These are phyloP conservation scores for Delphinus delphis DNA, from an alignment of 2,113 vertebrate species.

Conservation along the genomic window DNA sequence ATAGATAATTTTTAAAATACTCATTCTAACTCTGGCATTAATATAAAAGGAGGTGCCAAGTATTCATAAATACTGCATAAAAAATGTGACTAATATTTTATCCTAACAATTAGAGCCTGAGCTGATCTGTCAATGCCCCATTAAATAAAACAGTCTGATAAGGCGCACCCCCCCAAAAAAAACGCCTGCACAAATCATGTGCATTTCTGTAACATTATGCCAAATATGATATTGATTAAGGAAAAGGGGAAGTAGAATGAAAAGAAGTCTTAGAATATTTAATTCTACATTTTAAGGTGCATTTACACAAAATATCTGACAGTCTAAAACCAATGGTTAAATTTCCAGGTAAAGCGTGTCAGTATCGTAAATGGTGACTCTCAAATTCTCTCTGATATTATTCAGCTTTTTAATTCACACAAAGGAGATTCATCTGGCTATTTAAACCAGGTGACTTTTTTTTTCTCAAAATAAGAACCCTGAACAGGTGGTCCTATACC, in stretches of 20 bases:
- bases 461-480: not conserved
- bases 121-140: not conserved
- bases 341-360: not conserved
- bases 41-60: constrained; percentile 24
- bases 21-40: constrained; percentile 11
- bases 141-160: not conserved
- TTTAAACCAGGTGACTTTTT: not conserved
- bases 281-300: constrained; percentile 2
- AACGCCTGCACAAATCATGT: constrained; percentile 8
- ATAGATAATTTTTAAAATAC: constrained; percentile 22
- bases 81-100: constrained; percentile 33
- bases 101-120: not conserved
- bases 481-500: not conserved
- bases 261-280: not conserved
- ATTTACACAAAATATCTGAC: constrained; percentile 27
- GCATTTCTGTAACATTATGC: not conserved
- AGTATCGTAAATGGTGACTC: not conserved
- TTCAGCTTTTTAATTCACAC: not conserved
- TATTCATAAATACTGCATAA: constrained; percentile 32
- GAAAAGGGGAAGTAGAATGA: not conserved
- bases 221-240: not conserved
- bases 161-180: not conserved
- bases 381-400: not conserved
- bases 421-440: not conserved
- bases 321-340: constrained; percentile 18